These are phyloP conservation scores for Porites evermanni DNA, from an alignment of 92 coral and sea anemone species.

Conservation along the genomic window DNA sequence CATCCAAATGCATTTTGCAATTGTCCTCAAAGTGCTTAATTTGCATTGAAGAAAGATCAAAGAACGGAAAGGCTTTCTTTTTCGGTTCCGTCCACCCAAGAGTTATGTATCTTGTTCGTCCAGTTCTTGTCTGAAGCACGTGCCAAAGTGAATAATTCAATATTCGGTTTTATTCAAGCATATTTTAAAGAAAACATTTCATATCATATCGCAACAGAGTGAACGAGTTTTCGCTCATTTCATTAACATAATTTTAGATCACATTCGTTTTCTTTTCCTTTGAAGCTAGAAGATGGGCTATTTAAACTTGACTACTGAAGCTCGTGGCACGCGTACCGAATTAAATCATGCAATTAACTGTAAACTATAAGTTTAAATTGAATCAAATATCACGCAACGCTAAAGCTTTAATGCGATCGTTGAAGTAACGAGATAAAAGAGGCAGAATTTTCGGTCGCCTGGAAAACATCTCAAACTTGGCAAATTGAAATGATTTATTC, in stretches of 20 bases:
- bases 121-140: not conserved
- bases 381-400: not conserved
- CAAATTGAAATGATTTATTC: slow-evolving; percentile 33
- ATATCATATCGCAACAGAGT: not conserved
- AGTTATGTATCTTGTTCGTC: not conserved
- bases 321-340: not conserved
- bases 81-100: not conserved
- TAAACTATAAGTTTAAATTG: not conserved
- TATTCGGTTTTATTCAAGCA: not conserved
- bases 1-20: slow-evolving; percentile 24
- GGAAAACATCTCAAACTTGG: not conserved
- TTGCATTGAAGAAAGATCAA: slow-evolving; percentile 27
- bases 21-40: slow-evolving; percentile 34
- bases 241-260: not conserved
- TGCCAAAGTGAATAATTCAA: not conserved
- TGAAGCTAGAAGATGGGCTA: not conserved
- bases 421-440: not conserved
- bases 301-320: not conserved
- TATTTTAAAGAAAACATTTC: not conserved
- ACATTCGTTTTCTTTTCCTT: not conserved
- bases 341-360: not conserved
- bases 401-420: not conserved
- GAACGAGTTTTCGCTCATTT: not conserved
- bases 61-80: slow-evolving; percentile 5
- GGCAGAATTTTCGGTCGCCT: not conserved